Conservation (phyloP, 2,113 vertebrate genomes). For the Channa argus region DNA sequence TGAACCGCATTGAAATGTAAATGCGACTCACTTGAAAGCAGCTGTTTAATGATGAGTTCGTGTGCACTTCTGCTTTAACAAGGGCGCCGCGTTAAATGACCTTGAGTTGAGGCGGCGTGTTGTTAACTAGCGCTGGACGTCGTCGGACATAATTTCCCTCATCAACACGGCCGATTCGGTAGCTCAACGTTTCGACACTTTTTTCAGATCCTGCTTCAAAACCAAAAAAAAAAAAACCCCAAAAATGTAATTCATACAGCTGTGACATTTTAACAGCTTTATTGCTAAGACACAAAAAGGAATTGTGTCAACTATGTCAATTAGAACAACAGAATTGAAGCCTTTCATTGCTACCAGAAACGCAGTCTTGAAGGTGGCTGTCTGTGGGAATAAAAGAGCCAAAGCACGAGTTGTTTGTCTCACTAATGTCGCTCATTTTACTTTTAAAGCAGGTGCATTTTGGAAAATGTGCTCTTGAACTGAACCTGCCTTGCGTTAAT, state of each 20-base stretch:
- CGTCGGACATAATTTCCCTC: conserved; percentile 26
- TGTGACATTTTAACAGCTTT: conserved; percentile 40
- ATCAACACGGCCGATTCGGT: not conserved
- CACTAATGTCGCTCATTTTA: conserved; percentile 74
- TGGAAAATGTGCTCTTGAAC: conserved; percentile 71
- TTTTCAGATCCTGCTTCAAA: not conserved
- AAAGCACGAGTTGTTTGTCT: conserved; percentile 65
- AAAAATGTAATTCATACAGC: not conserved
- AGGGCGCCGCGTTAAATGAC: conserved; percentile 52
- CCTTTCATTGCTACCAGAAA: conserved; percentile 27
- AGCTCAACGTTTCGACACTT: not conserved
- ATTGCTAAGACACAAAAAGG: conserved; percentile 26
- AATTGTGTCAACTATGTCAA: conserved; percentile 35
- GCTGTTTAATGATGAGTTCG: conserved; percentile 66
- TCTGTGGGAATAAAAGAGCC: conserved; percentile 46
- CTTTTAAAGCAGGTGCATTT: conserved; percentile 78
- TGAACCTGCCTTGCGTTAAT: conserved; percentile 65
- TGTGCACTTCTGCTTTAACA: conserved; percentile 61
- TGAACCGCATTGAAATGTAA: conserved; percentile 72
- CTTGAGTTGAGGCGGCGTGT: conserved; percentile 20
- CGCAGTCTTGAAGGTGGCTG: conserved; percentile 50
- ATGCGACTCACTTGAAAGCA: conserved; percentile 68
- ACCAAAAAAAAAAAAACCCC: too few species aligned
- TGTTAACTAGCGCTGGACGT: conserved; percentile 12
- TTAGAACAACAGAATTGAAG: conserved; percentile 40